Percentiles rank a stretch among this genome's conserved stretches.
phyloP scores from a whole-genome alignment of 2,888 invertebrate genomes.

The Latrodectus hesperus region DNA sequence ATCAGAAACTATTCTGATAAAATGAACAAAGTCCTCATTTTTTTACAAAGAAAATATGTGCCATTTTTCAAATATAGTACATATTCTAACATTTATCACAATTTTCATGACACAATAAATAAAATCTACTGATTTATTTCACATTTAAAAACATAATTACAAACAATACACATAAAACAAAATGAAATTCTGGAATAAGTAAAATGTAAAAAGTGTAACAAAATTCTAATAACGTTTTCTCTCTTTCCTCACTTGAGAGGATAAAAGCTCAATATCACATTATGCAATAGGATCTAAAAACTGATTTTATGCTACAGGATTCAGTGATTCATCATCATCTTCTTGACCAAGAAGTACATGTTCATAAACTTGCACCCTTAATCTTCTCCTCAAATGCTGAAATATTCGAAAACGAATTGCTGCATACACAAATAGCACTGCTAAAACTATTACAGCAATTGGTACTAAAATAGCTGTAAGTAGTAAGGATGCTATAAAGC shows the following conservation, averaged over 20 bases:
- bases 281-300: conserved; percentile 2
- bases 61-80: no score
- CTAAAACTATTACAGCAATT: conserved; percentile 29
- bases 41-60: no score
- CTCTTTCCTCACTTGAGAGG: neutral
- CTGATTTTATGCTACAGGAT: conserved; percentile 53
- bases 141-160: neutral
- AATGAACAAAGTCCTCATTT: no score
- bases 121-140: neutral
- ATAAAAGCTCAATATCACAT: neutral
- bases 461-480: conserved; percentile 61
- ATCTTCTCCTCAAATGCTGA: conserved; percentile 48
- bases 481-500: conserved; percentile 50
- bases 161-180: neutral
- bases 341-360: conserved; percentile 61
- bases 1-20: no score
- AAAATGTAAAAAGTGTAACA: neutral
- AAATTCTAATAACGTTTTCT: neutral
- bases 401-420: conserved; percentile 44
- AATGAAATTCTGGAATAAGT: conserved; percentile 1
- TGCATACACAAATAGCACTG: conserved; percentile 36
- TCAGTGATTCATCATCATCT: conserved; percentile 45
- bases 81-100: no score
- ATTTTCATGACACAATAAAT: neutral
- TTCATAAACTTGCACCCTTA: conserved; percentile 63